These are phyloP conservation scores for Nephotettix cincticeps DNA, from an alignment of 1,140 invertebrate genomes.

Conservation along the genomic window DNA sequence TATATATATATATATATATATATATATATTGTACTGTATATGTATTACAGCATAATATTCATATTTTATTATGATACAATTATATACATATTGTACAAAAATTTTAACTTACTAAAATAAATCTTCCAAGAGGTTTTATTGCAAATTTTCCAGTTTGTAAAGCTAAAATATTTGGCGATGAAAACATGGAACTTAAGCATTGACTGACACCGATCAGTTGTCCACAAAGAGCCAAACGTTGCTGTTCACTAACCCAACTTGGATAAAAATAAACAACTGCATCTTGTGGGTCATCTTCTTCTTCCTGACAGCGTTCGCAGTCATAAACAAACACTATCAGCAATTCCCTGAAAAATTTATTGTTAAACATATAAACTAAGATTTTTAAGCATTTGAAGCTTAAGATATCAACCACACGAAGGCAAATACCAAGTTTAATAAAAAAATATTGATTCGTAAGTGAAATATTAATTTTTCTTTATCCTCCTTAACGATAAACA, in stretches of 20 bases:
- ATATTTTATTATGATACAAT: no score
- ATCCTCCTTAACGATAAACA: no score
- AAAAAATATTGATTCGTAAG: no score
- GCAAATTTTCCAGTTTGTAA: constrained; percentile 83
- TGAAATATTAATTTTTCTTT: no score
- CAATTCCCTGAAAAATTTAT: constrained; percentile 78
- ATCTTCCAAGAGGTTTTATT: constrained; percentile 73
- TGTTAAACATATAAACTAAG: no score
- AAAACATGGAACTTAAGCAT: constrained; percentile 72
- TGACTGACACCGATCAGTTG: constrained; percentile 80
- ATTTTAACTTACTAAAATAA: constrained; percentile 70
- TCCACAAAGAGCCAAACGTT: constrained; percentile 74
- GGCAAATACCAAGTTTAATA: no score
- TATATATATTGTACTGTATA: no score
- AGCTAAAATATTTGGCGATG: constrained; percentile 67
- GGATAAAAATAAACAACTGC: constrained; percentile 88
- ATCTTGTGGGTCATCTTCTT: constrained; percentile 82
- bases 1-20: no score
- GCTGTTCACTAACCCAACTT: constrained; percentile 78
- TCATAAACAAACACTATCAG: constrained; percentile 88
- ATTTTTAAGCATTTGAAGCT: no score
- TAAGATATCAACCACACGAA: no score
- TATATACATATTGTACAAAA: no score
- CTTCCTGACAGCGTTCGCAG: constrained; percentile 68
- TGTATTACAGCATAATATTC: no score